Evolutionary conservation across 1,140 invertebrate species (phyloP).

Genomic region (Drosophila pectinifera): DNA sequence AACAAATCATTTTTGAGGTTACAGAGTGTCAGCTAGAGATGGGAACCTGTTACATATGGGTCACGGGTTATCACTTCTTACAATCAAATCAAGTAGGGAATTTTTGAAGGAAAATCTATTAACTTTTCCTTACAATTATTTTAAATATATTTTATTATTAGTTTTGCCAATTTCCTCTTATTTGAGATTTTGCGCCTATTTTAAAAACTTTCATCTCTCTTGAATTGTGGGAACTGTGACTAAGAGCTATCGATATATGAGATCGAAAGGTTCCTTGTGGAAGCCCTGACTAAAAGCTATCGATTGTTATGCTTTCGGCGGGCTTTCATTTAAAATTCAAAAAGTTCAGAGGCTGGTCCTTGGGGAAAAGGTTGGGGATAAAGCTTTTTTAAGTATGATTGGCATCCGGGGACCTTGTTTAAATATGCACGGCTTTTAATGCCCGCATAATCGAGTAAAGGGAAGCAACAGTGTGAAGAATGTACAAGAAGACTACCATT

Average conservation of each 20-base stretch:
- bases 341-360: neutral
- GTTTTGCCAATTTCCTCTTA: too few relatives aligned
- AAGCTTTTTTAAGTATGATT: slow-evolving; percentile 30
- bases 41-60: too few relatives aligned
- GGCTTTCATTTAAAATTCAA: slow-evolving; percentile 29
- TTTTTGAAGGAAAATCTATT: too few relatives aligned
- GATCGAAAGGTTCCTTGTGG: too few relatives aligned
- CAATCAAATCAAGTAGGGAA: too few relatives aligned
- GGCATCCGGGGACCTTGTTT: slow-evolving; percentile 21
- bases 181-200: too few relatives aligned
- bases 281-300: neutral
- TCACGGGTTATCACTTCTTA: too few relatives aligned
- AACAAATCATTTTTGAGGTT: slow-evolving; percentile 84
- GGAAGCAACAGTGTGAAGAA: slow-evolving; percentile 8
- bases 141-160: too few relatives aligned
- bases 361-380: neutral
- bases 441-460: slow-evolving; percentile 14
- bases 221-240: neutral
- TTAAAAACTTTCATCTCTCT: too few relatives aligned
- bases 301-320: slow-evolving; percentile 17
- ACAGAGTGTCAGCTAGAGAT: slow-evolving; percentile 16
- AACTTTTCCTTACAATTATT: too few relatives aligned
- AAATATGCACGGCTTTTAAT: slow-evolving; percentile 22
- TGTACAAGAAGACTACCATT: neutral
- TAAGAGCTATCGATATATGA: neutral